These are phyloP conservation scores for Spodoptera litura DNA, from an alignment of 1,140 invertebrate genomes.

Conservation along the genomic window DNA sequence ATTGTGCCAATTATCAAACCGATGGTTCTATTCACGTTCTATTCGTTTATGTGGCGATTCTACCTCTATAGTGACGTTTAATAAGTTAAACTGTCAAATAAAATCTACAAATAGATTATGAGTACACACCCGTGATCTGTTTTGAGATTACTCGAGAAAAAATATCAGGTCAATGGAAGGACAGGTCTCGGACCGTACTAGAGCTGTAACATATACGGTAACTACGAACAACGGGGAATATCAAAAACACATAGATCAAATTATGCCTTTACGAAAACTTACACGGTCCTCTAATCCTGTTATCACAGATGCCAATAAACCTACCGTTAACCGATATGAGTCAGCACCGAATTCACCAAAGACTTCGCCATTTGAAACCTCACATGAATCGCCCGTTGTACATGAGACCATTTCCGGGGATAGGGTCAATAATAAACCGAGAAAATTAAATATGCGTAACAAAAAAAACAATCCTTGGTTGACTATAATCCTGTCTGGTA, in stretches of 20 bases:
- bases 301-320: background rate
- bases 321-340: background rate
- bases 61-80: constrained; percentile 55
- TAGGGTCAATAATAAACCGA: too few relatives aligned
- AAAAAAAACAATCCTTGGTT: too few relatives aligned
- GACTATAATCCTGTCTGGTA: too few relatives aligned
- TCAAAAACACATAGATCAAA: constrained; percentile 1
- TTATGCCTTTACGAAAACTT: background rate
- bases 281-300: constrained; percentile 5
- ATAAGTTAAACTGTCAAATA: constrained; percentile 45
- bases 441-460: too few relatives aligned
- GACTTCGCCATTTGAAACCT: background rate
- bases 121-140: constrained; percentile 48
- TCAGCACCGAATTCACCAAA: background rate
- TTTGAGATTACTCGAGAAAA: background rate
- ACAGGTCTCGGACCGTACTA: background rate
- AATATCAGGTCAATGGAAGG: background rate
- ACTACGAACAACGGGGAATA: background rate
- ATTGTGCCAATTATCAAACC: constrained; percentile 53
- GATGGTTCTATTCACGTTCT: constrained; percentile 48
- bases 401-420: too few relatives aligned
- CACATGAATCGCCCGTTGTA: background rate
- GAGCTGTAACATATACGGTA: background rate
- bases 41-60: constrained; percentile 59
- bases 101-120: constrained; percentile 50